A percentile compares a stretch with the other conserved stretches of the same genome.
Evolutionary conservation across 2,113 vertebrate genomes (phyloP).

Genomic region (Hydrochoerus hydrochaeris): DNA sequence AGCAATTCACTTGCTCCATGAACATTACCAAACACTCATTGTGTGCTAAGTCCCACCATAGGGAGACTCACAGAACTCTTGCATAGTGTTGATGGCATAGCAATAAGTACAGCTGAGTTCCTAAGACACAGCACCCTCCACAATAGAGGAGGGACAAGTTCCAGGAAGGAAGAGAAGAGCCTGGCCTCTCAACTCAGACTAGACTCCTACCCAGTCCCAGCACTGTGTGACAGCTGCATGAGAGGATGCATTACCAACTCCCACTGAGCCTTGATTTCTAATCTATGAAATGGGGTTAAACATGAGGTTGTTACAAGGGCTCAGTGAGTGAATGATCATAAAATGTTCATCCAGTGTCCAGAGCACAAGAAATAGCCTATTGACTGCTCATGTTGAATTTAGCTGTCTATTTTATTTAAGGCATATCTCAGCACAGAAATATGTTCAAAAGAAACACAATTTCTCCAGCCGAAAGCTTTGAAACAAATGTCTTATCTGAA

Average conservation of each 20-base stretch:
- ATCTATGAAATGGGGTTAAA: not conserved
- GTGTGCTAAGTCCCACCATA: accelerated
- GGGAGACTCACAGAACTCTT: not conserved
- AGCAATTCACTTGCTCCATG: not conserved
- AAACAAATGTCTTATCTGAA: not conserved
- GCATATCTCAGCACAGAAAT: not conserved
- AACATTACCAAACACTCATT: not conserved
- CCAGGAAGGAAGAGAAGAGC: not conserved
- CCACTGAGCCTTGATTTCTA: not conserved
- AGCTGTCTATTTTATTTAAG: not conserved
- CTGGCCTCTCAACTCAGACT: not conserved
- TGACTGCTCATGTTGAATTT: not conserved
- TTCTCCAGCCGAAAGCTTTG: not conserved
- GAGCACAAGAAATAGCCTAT: not conserved
- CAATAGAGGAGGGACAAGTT: not conserved
- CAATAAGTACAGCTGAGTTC: not conserved
- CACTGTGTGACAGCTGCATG: not conserved
- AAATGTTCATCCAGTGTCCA: not conserved
- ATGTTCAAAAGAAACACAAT: not conserved
- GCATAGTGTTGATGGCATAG: not conserved
- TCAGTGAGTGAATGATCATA: not conserved
- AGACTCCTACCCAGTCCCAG: not conserved
- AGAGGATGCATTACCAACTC: not conserved
- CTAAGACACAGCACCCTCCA: not conserved
- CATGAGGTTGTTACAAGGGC: not conserved